Conservation (phyloP, 1,140 invertebrate species). For the Fopius arisanus region DNA sequence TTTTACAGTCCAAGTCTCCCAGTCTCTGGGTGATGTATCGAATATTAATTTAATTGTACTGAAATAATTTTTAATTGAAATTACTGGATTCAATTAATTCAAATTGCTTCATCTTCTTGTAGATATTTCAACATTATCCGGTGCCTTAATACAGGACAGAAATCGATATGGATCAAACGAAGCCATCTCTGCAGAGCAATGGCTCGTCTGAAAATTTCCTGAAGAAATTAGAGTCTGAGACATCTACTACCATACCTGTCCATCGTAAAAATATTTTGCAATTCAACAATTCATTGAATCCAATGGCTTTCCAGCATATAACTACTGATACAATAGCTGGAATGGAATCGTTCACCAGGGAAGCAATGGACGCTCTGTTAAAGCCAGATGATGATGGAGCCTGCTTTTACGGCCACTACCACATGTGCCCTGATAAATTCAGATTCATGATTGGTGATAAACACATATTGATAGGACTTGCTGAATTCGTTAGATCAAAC, state of each 20-base stretch:
- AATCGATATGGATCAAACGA: not conserved
- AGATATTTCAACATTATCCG: no score
- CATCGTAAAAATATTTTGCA: constrained; percentile 23
- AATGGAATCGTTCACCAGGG: not conserved
- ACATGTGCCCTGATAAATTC: constrained; percentile 18
- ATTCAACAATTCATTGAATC: constrained; percentile 17
- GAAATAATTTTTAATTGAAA: no score
- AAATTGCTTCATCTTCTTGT: no score
- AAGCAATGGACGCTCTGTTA: constrained; percentile 5
- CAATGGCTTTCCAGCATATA: constrained; percentile 8
- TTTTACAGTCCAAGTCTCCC: no score
- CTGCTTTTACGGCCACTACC: constrained; percentile 1
- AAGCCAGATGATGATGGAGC: not conserved
- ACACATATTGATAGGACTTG: constrained; percentile 15
- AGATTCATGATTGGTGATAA: not conserved
- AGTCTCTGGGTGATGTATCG: no score
- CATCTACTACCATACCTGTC: not conserved
- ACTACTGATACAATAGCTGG: constrained; percentile 1
- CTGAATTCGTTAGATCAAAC: not conserved
- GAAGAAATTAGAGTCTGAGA: constrained; percentile 9
- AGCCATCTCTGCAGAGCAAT: not conserved
- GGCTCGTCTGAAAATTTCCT: constrained; percentile 6
- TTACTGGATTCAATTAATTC: no score
- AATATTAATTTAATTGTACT: no score
- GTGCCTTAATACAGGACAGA: no score